Percentiles rank a stretch among this genome's conserved stretches.
Evolutionary conservation across 53 echinoderm and acorn worm species (phyloP).

Genomic region (Pentamera pediparva): DNA sequence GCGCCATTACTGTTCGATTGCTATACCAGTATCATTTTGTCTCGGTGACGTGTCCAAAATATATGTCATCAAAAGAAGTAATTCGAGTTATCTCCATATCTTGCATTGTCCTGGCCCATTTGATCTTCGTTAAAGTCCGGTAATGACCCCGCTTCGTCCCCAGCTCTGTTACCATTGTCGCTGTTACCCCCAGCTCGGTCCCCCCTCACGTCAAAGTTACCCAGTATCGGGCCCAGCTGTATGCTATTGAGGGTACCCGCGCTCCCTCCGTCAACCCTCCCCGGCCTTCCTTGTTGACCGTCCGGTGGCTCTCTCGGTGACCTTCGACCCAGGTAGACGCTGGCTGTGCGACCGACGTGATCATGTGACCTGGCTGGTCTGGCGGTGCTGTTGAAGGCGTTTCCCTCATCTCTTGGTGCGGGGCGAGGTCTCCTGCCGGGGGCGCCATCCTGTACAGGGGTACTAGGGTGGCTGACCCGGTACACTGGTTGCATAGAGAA

Average conservation of each 20-base stretch:
- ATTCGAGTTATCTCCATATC: conserved; percentile 14
- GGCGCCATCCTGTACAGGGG: background rate
- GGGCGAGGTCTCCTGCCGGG: background rate
- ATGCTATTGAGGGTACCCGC: background rate
- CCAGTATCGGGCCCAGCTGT: conserved; percentile 7
- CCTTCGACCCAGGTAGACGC: conserved; percentile 1
- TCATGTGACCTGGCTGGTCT: background rate
- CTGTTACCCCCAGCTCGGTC: background rate
- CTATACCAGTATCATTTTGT: too few species aligned
- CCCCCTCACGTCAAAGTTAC: background rate
- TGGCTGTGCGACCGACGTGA: background rate
- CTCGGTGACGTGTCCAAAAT: too few species aligned
- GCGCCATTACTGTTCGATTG: too few species aligned
- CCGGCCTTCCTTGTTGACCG: background rate
- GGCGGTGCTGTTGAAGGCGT: background rate
- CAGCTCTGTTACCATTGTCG: background rate
- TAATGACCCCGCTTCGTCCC: background rate
- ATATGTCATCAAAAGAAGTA: background rate
- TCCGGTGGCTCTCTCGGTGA: background rate
- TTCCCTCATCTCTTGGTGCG: background rate
- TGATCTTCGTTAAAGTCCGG: conserved; percentile 2
- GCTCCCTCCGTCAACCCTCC: background rate
- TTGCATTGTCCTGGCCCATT: background rate
- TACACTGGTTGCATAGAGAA: conserved; percentile 2
- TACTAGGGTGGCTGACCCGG: background rate